These are phyloP conservation scores for Lerista edwardsae DNA, from an alignment of 2,797 vertebrate genomes.

Conservation along the genomic window DNA sequence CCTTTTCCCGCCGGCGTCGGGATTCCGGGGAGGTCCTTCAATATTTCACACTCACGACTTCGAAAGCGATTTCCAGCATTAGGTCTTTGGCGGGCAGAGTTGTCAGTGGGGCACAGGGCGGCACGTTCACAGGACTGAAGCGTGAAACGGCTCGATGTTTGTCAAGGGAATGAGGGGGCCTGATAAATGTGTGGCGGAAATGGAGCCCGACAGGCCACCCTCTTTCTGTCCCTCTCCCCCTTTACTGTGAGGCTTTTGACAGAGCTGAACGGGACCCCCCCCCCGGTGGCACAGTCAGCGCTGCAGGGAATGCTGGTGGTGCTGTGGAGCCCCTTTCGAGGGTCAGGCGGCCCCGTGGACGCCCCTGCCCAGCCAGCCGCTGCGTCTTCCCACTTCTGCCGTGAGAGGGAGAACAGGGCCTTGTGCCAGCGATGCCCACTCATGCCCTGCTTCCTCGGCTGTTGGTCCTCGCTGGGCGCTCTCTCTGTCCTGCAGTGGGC, in stretches of 20 bases:
- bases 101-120: conserved; percentile 67
- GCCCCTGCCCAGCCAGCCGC: too few relatives aligned
- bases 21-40: conserved; percentile 56
- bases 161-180: conserved; percentile 57
- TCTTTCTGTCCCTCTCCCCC: too few relatives aligned
- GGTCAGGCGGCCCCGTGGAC: too few relatives aligned
- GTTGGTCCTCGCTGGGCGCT: background rate
- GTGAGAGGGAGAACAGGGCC: too few relatives aligned
- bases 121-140: conserved; percentile 58
- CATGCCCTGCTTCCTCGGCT: background rate
- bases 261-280: too few relatives aligned
- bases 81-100: conserved; percentile 63
- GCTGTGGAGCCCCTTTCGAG: too few relatives aligned
- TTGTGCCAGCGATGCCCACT: background rate
- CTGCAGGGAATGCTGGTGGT: too few relatives aligned
- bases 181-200: conserved; percentile 35
- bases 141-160: conserved; percentile 72
- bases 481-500: background rate
- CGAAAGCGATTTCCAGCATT: conserved; percentile 74
- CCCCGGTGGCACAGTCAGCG: too few relatives aligned
- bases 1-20: conserved; percentile 75
- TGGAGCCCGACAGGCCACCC: background rate
- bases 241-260: too few relatives aligned
- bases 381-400: too few relatives aligned
- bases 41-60: conserved; percentile 76